Conservation (phyloP, 2,888 invertebrate species). For the Tipula unca region DNA sequence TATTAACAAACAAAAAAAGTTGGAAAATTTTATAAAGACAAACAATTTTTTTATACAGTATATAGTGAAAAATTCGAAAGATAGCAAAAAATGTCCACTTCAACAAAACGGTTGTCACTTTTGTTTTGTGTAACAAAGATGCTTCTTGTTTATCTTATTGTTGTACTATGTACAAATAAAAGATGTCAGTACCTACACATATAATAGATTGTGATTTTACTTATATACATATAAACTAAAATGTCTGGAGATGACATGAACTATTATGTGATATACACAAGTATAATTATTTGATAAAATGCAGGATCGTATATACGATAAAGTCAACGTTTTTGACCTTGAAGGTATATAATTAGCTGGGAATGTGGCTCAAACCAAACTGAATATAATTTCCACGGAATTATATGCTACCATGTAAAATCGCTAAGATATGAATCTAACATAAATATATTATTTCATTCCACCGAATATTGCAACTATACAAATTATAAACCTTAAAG, state of each 20-base stretch:
- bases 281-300: not conserved
- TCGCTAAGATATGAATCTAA: not conserved
- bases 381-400: not conserved
- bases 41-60: not conserved
- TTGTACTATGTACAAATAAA: not conserved
- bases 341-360: not conserved
- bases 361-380: not conserved
- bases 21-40: not conserved
- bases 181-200: not conserved
- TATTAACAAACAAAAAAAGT: not conserved
- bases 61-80: not conserved
- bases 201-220: not conserved
- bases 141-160: not conserved
- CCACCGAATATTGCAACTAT: not conserved
- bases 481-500: not conserved
- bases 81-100: not conserved
- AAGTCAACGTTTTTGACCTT: not conserved
- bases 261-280: not conserved
- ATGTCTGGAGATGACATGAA: not conserved
- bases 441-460: not conserved
- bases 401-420: not conserved
- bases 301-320: not conserved
- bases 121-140: not conserved
- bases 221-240: not conserved
- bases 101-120: not conserved